phyloP scores from a whole-genome alignment of 2,113 vertebrate species.

The Illadopsis cleaveri region DNA sequence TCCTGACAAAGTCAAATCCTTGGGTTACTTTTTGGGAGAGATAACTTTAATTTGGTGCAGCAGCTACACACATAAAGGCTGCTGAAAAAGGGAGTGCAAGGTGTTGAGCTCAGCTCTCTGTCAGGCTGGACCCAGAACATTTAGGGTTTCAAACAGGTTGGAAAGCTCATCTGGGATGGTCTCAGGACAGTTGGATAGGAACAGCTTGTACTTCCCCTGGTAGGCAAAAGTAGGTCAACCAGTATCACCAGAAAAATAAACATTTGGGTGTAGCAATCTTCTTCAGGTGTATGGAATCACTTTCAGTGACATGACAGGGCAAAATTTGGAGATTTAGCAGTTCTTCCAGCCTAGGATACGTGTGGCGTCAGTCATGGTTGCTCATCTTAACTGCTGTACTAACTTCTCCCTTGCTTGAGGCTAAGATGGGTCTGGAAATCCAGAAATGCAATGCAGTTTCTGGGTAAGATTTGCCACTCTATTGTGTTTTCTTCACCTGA shows the following conservation, averaged over 20 bases:
- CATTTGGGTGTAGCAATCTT: not conserved
- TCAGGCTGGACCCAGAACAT: not conserved
- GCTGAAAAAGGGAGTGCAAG: not conserved
- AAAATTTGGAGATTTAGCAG: conserved; percentile 1
- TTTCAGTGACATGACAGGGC: not conserved
- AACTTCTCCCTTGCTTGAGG: conserved; percentile 30
- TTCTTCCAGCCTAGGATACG: conserved; percentile 12
- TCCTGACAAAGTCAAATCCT: not conserved
- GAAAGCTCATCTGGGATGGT: not conserved
- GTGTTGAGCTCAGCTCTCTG: not conserved
- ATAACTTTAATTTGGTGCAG: rapidly evolving
- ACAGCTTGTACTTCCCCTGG: not conserved
- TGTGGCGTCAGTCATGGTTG: not conserved
- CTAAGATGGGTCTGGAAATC: conserved; percentile 1
- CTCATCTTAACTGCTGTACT: not conserved
- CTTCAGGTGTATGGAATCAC: not conserved
- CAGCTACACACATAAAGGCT: rapidly evolving
- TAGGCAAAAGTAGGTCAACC: not conserved
- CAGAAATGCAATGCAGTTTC: not conserved
- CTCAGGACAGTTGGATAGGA: not conserved
- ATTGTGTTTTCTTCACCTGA: not conserved
- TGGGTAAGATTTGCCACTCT: not conserved
- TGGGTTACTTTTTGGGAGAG: not conserved
- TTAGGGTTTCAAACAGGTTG: not conserved
- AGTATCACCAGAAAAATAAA: not conserved